These are phyloP conservation scores for Phrynocephalus forsythii DNA, from an alignment of 2,797 vertebrate species.

Conservation along the genomic window DNA sequence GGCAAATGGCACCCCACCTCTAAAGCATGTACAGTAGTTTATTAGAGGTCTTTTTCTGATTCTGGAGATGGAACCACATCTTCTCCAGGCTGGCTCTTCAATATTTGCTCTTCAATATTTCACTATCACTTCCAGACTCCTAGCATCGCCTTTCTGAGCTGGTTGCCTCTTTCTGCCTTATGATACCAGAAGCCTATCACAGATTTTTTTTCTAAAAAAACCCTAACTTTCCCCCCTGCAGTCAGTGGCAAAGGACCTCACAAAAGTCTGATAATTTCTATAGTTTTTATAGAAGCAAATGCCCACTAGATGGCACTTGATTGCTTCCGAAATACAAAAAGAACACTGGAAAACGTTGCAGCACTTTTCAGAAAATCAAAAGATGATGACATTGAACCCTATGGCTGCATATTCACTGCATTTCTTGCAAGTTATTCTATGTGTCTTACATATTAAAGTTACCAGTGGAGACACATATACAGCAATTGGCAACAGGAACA, in stretches of 20 bases:
- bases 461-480: background rate
- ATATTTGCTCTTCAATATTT: background rate
- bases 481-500: background rate
- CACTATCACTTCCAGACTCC: background rate
- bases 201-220: background rate
- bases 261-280: background rate
- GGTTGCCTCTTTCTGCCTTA: background rate
- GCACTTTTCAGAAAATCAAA: constrained; percentile 4
- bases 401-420: accelerated
- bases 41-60: background rate
- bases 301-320: constrained; percentile 58
- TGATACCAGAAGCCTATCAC: background rate
- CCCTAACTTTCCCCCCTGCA: background rate
- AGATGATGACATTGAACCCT: background rate
- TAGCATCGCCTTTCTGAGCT: background rate
- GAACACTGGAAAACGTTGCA: background rate
- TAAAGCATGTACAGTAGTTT: background rate
- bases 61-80: background rate
- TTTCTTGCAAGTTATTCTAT: background rate
- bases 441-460: accelerated
- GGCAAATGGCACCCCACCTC: background rate
- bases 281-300: background rate
- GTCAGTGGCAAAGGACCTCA: background rate
- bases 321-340: accelerated
- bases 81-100: background rate